A percentile compares a stretch with the other conserved stretches of the same genome.
phyloP scores from a whole-genome alignment of 2,113 vertebrate genomes.

The Dendropsophus ebraccatus region DNA sequence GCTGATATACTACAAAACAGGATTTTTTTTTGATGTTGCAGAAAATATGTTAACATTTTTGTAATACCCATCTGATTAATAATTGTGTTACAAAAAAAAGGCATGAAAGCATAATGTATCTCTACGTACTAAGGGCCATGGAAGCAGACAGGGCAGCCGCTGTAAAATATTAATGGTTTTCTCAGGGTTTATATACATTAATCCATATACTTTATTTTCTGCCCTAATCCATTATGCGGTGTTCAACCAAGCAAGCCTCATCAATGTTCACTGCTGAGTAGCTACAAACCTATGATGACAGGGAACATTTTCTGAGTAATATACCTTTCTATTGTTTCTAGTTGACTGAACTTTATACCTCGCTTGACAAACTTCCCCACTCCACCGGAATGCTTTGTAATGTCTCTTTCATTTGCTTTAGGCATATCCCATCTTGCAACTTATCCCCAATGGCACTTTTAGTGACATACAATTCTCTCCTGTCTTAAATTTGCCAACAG shows the following conservation, averaged over 20 bases:
- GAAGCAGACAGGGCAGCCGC: background rate
- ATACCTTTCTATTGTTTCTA: conserved; percentile 55
- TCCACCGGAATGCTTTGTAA: conserved; percentile 39
- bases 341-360: conserved; percentile 49
- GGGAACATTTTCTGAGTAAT: conserved; percentile 53
- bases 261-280: conserved; percentile 55
- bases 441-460: conserved; percentile 52
- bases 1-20: background rate
- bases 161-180: conserved; percentile 49
- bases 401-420: conserved; percentile 44
- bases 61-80: background rate
- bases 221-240: conserved; percentile 44
- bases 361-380: conserved; percentile 50
- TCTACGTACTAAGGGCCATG: background rate
- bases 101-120: conserved; percentile 1
- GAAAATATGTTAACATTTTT: conserved; percentile 13
- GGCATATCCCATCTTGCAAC: conserved; percentile 41
- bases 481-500: conserved; percentile 41
- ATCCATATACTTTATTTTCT: conserved; percentile 46
- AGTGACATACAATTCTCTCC: conserved; percentile 36
- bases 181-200: conserved; percentile 43
- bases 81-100: background rate
- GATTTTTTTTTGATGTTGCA: background rate
- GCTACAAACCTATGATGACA: conserved; percentile 54
- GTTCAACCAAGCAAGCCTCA: conserved; percentile 49